These are phyloP conservation scores for Anoura caudifer DNA, from an alignment of 2,113 vertebrate species.

Conservation along the genomic window DNA sequence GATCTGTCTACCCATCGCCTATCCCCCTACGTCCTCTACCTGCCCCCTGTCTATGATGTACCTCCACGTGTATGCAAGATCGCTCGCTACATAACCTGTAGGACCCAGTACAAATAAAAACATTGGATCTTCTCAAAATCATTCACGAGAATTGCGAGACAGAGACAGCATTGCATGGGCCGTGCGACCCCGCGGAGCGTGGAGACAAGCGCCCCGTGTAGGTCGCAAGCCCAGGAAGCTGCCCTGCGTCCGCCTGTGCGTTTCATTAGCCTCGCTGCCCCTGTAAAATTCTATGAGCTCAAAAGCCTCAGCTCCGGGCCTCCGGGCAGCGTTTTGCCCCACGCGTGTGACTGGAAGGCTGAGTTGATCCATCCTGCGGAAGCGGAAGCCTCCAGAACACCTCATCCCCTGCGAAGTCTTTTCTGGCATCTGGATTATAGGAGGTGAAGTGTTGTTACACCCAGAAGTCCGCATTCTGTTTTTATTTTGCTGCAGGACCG, in stretches of 20 bases:
- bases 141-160: neutral
- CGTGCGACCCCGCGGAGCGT: rapidly evolving
- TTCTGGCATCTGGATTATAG: neutral
- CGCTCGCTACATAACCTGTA: rapidly evolving
- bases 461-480: neutral
- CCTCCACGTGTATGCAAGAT: neutral
- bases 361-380: neutral
- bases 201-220: no score
- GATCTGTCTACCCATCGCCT: neutral
- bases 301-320: neutral
- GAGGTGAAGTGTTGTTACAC: neutral
- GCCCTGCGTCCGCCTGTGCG: rapidly evolving
- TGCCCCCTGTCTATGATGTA: neutral
- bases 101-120: neutral
- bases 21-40: no score
- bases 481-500: neutral
- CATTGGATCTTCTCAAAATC: neutral
- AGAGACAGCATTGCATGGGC: no score
- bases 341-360: rapidly evolving
- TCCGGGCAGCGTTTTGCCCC: neutral
- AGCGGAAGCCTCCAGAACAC: neutral
- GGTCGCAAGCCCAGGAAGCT: rapidly evolving
- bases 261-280: neutral
- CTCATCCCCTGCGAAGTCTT: no score
- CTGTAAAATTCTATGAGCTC: neutral